Evolutionary conservation across 2,113 vertebrate genomes (phyloP).

Genomic region (Anolis sagrei): DNA sequence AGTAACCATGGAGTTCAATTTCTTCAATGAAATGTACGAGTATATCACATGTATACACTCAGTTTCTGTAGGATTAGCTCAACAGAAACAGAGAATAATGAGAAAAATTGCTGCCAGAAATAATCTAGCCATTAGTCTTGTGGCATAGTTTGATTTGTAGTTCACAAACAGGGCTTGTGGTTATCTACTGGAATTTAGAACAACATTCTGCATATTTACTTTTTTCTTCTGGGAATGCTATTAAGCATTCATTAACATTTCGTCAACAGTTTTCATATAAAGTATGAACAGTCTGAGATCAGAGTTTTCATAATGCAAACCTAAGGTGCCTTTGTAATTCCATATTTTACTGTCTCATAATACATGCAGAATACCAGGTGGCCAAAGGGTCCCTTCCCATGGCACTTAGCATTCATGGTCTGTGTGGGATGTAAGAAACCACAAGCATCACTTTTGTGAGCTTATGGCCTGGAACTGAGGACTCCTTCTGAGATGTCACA

Average conservation of each 20-base stretch:
- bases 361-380: conserved; percentile 57
- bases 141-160: conserved; percentile 8
- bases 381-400: conserved; percentile 56
- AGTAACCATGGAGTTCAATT: background rate
- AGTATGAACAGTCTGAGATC: conserved; percentile 25
- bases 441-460: conserved; percentile 50
- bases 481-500: conserved; percentile 49
- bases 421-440: conserved; percentile 46
- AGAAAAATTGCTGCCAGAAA: background rate
- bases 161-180: background rate
- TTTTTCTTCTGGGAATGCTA: conserved; percentile 6
- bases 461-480: conserved; percentile 57
- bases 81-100: background rate
- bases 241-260: conserved; percentile 5
- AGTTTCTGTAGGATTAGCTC: background rate
- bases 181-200: background rate
- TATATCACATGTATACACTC: background rate
- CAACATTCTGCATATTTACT: background rate
- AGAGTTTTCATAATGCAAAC: conserved; percentile 42
- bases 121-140: background rate
- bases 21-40: background rate
- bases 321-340: conserved; percentile 65
- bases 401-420: conserved; percentile 55
- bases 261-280: background rate
- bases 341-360: conserved; percentile 64